phyloP scores from a whole-genome alignment of 1,140 invertebrate genomes.

The Rhagoletis pomonella region DNA sequence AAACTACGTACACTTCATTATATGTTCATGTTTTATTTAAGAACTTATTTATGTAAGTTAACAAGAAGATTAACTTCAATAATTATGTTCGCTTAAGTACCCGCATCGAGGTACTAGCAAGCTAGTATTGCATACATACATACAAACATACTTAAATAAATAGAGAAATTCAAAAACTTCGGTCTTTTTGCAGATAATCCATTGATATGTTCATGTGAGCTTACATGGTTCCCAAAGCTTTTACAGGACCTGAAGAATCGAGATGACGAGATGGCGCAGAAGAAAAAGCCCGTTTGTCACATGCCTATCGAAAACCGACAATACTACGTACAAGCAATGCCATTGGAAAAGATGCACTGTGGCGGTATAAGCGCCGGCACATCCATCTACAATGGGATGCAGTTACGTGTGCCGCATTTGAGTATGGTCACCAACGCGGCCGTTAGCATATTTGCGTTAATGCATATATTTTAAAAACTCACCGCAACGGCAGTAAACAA shows the following conservation, averaged over 20 bases:
- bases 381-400: slow-evolving; percentile 62
- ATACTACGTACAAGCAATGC: slow-evolving; percentile 86
- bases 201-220: slow-evolving; percentile 88
- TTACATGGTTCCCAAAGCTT: slow-evolving; percentile 90
- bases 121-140: too few species aligned
- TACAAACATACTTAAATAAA: too few species aligned
- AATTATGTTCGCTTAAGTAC: too few species aligned
- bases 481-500: not conserved
- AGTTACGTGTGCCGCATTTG: slow-evolving; percentile 70
- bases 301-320: slow-evolving; percentile 85
- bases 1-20: too few species aligned
- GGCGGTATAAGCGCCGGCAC: slow-evolving; percentile 72
- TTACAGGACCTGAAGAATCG: slow-evolving; percentile 83
- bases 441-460: not conserved
- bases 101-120: too few species aligned
- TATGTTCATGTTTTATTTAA: too few species aligned
- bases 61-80: too few species aligned
- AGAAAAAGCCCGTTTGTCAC: slow-evolving; percentile 87
- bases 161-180: not conserved
- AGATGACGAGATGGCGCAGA: slow-evolving; percentile 89
- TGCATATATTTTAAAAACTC: not conserved
- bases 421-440: slow-evolving; percentile 69
- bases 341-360: slow-evolving; percentile 87
- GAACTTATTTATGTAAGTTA: too few species aligned
- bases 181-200: slow-evolving; percentile 84